These are phyloP conservation scores for Caloenas nicobarica DNA, from an alignment of 2,113 vertebrate genomes.

Conservation along the genomic window DNA sequence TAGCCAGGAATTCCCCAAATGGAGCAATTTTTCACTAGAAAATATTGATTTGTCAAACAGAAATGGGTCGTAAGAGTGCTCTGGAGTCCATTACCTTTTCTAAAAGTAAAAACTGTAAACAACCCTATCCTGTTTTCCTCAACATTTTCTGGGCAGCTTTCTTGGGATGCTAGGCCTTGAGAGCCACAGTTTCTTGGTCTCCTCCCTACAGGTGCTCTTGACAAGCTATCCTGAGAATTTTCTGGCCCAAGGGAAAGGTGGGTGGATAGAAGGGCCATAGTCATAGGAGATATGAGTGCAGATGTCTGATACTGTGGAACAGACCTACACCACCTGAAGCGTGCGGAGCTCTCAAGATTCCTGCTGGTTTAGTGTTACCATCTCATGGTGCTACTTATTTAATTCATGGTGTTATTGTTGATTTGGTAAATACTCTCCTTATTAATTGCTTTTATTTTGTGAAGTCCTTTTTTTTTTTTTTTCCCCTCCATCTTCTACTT, in stretches of 20 bases:
- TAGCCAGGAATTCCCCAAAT: not conserved
- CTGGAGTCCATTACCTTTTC: not conserved
- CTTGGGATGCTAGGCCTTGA: not conserved
- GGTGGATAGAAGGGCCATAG: accelerated
- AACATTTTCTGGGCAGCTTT: not conserved
- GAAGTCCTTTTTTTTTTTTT: not conserved
- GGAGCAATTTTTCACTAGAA: not conserved
- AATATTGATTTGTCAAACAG: not conserved
- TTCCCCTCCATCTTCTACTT: not conserved
- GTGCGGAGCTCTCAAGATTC: not conserved
- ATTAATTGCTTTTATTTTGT: not conserved
- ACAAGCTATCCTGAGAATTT: not conserved
- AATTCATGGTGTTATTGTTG: not conserved
- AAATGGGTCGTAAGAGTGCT: not conserved
- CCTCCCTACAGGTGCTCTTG: not conserved
- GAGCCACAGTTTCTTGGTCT: not conserved
- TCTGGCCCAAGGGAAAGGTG: not conserved
- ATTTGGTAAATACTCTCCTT: not conserved
- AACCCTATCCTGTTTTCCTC: not conserved
- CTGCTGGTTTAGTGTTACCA: accelerated
- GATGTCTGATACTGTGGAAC: not conserved
- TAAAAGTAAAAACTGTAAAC: not conserved
- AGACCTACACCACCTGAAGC: not conserved
- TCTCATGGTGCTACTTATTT: not conserved
- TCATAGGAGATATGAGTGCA: accelerated